A percentile compares a stretch with the other conserved stretches of the same genome.
Evolutionary conservation across 23 tunicate species (phyloP).

Genomic region (Phallusia fumigata): DNA sequence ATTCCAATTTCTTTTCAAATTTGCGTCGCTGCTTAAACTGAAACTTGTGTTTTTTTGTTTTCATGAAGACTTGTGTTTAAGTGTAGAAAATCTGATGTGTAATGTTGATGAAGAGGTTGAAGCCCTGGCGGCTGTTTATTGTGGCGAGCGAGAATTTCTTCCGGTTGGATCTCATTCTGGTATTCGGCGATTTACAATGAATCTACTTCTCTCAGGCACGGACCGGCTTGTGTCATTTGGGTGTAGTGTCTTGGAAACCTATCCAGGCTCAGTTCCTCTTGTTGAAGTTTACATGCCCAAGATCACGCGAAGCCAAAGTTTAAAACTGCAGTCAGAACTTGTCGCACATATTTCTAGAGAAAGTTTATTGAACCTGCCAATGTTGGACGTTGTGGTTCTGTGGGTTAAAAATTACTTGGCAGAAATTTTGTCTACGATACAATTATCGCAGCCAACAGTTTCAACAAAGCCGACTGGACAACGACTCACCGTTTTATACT

Average conservation of each 20-base stretch:
- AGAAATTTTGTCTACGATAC: not conserved
- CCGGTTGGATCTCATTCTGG: not conserved
- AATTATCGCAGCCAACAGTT: no score
- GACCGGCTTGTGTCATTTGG: not conserved
- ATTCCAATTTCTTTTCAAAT: not conserved
- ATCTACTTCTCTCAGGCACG: not conserved
- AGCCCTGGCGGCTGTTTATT: slow-evolving; percentile 38
- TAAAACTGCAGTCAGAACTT: slow-evolving; percentile 1
- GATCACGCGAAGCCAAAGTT: not conserved
- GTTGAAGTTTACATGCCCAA: slow-evolving; percentile 22
- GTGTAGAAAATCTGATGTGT: not conserved
- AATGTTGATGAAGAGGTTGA: slow-evolving; percentile 29
- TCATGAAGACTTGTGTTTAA: not conserved
- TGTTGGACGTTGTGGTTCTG: slow-evolving; percentile 23
- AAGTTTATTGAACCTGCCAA: slow-evolving; percentile 15
- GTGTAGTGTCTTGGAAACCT: slow-evolving; percentile 19
- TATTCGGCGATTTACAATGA: not conserved
- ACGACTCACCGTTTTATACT: not conserved
- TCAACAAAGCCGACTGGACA: not conserved
- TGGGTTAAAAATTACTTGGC: slow-evolving; percentile 29
- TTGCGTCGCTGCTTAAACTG: not conserved
- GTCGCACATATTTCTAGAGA: not conserved
- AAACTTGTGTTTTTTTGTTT: not conserved
- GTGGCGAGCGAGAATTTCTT: slow-evolving; percentile 33
- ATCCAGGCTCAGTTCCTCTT: slow-evolving; percentile 43